Base-by-base conservation (phyloP, 2,797 vertebrate genomes). In the Hafferia zeledoni region DNA sequence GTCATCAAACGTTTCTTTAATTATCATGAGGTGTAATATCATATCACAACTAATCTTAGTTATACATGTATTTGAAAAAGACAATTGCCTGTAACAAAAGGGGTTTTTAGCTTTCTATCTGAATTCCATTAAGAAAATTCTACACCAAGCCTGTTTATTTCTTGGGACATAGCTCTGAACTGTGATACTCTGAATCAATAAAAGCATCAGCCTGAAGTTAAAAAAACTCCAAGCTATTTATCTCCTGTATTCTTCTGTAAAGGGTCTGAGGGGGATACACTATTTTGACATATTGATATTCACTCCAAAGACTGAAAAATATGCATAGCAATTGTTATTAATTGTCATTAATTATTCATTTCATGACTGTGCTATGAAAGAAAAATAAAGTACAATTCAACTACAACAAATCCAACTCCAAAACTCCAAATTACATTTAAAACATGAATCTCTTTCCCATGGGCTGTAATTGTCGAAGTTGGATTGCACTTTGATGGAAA, bases 331-430 rank as follows among this genome's bases (percentile, higher is more conserved):
- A 83, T 77, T 96, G 56, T 83, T 95, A 64, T 61, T 95, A 94
- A 92, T 92, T 92, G 43, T 35, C 89, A 85, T 93, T 93, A 96
- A 96, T 84, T 95, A 87, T 94, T 97, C 39, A 94, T 93, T 91
- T 86, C 11, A 82, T 71, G 64, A 35, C 60, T 89, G 11, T 56
- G 16, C 69, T 93, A 65, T 85, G 35, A 93, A 95, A 20, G n/a
- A 68, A 94, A 79, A 96, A 94, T 57, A 86, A 76, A 88, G 55
- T 41, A 81, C 46, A n/a, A 37, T 80, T 28, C 56, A 96, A 55
- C 56, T 87, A 46, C 37, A 86, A 92, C 30, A 77, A 94, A 95
- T 64, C 30, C 31, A 92, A 90, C 82, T 83, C 49, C 23, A 46
- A 81, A 91, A 83, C 61, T 82, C 78, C 59, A 25, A 67, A 30